phyloP scores from a whole-genome alignment of 2,888 invertebrate genomes.

The Prosapia bicincta region DNA sequence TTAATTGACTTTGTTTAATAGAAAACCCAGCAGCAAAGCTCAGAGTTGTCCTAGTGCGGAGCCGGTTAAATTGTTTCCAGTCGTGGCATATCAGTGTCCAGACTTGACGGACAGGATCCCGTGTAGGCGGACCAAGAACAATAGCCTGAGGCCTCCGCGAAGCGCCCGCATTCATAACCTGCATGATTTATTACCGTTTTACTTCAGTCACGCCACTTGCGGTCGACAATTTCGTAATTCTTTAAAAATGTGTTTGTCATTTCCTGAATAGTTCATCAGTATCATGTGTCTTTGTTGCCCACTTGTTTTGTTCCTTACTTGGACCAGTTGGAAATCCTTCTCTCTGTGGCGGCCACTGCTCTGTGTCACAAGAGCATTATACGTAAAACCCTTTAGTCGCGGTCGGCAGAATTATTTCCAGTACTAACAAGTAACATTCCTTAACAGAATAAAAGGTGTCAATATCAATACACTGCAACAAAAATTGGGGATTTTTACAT shows the following conservation, averaged over 20 bases:
- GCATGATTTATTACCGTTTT: background rate
- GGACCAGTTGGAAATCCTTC: background rate
- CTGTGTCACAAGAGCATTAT: too few relatives aligned
- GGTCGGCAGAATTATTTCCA: too few relatives aligned
- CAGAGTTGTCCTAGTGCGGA: background rate
- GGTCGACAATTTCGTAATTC: background rate
- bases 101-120: background rate
- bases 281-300: background rate
- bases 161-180: background rate
- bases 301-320: background rate
- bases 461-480: too few relatives aligned
- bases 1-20: background rate
- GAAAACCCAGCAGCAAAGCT: background rate
- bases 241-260: conserved; percentile 2
- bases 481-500: too few relatives aligned
- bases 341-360: too few relatives aligned
- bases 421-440: too few relatives aligned
- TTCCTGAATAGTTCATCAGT: conserved; percentile 2
- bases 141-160: background rate
- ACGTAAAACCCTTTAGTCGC: too few relatives aligned
- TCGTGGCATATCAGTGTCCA: background rate
- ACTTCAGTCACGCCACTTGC: background rate
- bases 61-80: background rate
- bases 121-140: background rate
- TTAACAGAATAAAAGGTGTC: too few relatives aligned